These are phyloP conservation scores for Melospiza georgiana DNA, from an alignment of 2,113 vertebrate species.

Conservation along the genomic window DNA sequence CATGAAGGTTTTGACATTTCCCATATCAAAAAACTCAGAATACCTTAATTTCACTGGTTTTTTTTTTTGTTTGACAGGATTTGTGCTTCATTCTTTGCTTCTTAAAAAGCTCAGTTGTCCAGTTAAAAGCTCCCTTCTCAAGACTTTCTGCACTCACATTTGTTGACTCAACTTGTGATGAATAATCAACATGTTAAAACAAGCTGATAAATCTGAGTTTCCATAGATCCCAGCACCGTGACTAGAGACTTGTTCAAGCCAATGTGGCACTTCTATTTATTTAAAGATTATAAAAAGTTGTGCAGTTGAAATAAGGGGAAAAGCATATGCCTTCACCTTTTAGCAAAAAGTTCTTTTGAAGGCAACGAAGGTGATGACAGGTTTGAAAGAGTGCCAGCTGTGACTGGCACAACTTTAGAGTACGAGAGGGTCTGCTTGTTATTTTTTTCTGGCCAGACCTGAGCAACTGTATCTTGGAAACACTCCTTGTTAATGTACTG, in stretches of 20 bases:
- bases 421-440: background rate
- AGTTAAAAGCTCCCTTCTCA: background rate
- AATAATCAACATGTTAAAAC: slow-evolving; percentile 18
- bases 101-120: background rate
- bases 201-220: slow-evolving; percentile 1
- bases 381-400: slow-evolving; percentile 26
- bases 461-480: slow-evolving; percentile 33
- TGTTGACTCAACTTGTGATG: slow-evolving; percentile 5
- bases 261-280: background rate
- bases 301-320: background rate
- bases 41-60: background rate
- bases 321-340: slow-evolving; percentile 28
- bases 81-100: background rate
- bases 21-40: background rate
- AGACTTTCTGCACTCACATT: background rate
- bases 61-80: background rate
- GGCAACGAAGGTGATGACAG: slow-evolving; percentile 4
- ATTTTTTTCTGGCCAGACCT: slow-evolving; percentile 23
- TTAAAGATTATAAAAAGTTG: background rate
- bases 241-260: background rate
- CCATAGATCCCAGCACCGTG: background rate
- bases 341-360: slow-evolving; percentile 15
- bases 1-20: background rate
- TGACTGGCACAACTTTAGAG: slow-evolving; percentile 10
- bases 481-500: slow-evolving; percentile 19